A percentile compares a stretch with the other conserved stretches of the same genome.
These are phyloP conservation scores for Chrysomela aeneicollis DNA, from an alignment of 2,888 invertebrate species.

Conservation along the genomic window DNA sequence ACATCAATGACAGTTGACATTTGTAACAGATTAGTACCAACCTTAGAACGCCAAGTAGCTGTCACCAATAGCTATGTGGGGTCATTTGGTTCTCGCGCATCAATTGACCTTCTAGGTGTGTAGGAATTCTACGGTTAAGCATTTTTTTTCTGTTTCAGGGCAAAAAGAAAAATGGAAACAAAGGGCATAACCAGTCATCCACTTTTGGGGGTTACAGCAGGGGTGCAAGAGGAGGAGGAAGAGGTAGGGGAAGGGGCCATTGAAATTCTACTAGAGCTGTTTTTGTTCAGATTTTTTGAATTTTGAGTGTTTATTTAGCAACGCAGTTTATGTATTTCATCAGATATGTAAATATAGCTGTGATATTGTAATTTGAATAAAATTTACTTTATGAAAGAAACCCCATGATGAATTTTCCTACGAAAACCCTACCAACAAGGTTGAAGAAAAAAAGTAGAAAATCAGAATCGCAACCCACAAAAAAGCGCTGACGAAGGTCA, in stretches of 20 bases:
- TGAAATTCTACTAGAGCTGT: neutral
- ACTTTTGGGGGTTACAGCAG: constrained; percentile 17
- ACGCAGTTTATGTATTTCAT: neutral
- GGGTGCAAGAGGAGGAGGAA: constrained; percentile 18
- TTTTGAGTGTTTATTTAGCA: neutral
- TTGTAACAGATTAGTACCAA: too few species aligned
- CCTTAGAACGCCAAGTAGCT: too few species aligned
- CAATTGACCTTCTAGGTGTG: too few species aligned
- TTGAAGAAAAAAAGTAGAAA: too few species aligned
- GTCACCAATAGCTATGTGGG: too few species aligned
- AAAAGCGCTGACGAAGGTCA: too few species aligned
- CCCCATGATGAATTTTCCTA: too few species aligned
- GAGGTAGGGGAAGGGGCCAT: constrained; percentile 27
- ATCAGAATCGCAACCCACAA: too few species aligned
- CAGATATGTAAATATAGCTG: neutral
- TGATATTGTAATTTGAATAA: constrained; percentile 1
- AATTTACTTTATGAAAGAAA: constrained; percentile 20
- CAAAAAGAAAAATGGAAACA: constrained; percentile 40
- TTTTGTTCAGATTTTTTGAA: neutral
- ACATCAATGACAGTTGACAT: too few species aligned
- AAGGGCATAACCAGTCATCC: constrained; percentile 30
- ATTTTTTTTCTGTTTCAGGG: constrained; percentile 43
- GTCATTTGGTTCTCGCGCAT: too few species aligned
- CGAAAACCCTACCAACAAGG: too few species aligned
- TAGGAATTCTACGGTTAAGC: too few species aligned